Evolutionary conservation across 2,113 vertebrate species (phyloP).

Genomic region (Bubo scandiacus): DNA sequence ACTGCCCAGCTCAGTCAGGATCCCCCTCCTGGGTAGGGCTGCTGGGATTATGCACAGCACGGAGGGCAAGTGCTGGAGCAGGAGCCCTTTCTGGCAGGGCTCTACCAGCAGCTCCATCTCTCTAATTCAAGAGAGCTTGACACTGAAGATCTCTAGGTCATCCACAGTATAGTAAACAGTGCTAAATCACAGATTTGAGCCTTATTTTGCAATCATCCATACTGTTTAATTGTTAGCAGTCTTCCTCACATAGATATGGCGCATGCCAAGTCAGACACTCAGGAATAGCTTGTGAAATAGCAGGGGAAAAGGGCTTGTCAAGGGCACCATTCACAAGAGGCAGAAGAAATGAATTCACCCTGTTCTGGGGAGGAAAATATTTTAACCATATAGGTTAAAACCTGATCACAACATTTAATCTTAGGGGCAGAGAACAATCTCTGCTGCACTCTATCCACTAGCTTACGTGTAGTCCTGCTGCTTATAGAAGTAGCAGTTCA

Average conservation of each 20-base stretch:
- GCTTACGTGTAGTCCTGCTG: not conserved
- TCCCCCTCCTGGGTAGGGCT: not conserved
- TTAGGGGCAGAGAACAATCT: not conserved
- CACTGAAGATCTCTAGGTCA: not conserved
- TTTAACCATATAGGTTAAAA: not conserved
- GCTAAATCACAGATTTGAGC: not conserved
- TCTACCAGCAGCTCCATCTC: not conserved
- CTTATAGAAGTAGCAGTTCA: not conserved
- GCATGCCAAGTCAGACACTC: not conserved
- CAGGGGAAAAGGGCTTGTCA: not conserved
- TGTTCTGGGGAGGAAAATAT: not conserved
- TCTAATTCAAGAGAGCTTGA: not conserved
- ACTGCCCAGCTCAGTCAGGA: not conserved
- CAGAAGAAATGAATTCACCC: not conserved
- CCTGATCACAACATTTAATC: not conserved
- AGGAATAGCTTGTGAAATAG: not conserved
- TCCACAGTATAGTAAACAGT: not conserved
- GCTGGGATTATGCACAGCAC: not conserved
- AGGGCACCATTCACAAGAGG: not conserved
- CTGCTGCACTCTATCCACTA: not conserved
- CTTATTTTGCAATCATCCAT: not conserved
- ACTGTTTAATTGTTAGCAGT: not conserved
- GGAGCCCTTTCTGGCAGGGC: not conserved
- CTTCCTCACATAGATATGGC: not conserved
- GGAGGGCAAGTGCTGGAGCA: not conserved